phyloP scores from a whole-genome alignment of 2,797 vertebrate genomes.

The Dipus sagitta region DNA sequence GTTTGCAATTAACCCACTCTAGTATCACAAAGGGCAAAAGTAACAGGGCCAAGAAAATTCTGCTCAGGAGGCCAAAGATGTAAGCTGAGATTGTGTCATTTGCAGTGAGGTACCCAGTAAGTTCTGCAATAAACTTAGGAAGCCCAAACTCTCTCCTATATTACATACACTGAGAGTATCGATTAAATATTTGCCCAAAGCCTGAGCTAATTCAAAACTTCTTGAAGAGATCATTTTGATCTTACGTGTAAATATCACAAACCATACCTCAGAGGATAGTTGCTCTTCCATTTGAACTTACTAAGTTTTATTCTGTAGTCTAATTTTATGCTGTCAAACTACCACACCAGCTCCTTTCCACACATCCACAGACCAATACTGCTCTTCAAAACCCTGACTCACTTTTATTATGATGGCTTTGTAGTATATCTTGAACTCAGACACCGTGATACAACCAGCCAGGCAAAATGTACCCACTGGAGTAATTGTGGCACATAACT shows the following conservation, averaged over 20 bases:
- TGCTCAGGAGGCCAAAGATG: neutral
- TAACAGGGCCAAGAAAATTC: neutral
- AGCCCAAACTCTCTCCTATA: neutral
- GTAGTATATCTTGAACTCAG: too few relatives aligned
- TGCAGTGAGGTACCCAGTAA: neutral
- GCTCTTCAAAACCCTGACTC: neutral
- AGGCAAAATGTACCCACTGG: too few relatives aligned
- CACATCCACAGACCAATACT: fast-evolving
- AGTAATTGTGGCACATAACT: too few relatives aligned
- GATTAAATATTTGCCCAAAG: neutral
- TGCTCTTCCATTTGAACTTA: neutral
- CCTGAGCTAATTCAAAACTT: neutral
- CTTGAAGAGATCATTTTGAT: neutral
- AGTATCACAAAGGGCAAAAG: neutral
- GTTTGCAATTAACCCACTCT: slow-evolving; percentile 15
- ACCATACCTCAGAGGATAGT: neutral
- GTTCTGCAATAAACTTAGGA: neutral
- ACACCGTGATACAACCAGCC: too few relatives aligned
- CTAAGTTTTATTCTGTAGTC: neutral
- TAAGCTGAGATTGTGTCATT: neutral
- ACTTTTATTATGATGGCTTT: too few relatives aligned
- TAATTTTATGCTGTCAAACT: neutral
- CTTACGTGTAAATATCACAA: neutral
- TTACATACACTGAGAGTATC: neutral
- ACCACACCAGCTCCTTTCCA: neutral